Conservation (phyloP, 2,797 vertebrate genomes). For the Acestrorhynchus altus region DNA sequence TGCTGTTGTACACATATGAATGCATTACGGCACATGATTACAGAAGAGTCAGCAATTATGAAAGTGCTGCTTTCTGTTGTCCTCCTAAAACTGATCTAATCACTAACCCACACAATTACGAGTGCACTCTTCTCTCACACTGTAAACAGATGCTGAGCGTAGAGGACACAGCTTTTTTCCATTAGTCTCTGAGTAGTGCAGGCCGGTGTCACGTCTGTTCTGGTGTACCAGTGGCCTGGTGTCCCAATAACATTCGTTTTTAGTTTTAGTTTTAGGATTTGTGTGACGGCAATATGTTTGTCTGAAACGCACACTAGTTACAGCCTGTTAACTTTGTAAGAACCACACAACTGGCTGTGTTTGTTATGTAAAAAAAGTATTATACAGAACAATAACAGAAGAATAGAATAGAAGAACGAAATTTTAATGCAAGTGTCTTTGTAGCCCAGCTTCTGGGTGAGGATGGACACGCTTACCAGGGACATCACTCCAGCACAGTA, state of each 20-base stretch:
- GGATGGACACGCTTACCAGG: neutral
- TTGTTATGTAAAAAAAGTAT: too few species aligned
- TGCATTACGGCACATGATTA: neutral
- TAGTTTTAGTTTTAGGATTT: too few species aligned
- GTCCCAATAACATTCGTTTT: too few species aligned
- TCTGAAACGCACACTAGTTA: too few species aligned
- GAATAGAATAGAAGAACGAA: too few species aligned
- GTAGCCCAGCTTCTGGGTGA: neutral
- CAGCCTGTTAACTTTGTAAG: too few species aligned
- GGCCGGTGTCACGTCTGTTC: too few species aligned
- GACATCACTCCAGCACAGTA: slow-evolving; percentile 35
- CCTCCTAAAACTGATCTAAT: neutral
- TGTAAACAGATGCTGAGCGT: neutral
- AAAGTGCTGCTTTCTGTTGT: neutral
- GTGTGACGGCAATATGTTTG: too few species aligned
- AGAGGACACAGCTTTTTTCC: slow-evolving; percentile 1
- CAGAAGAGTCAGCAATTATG: neutral
- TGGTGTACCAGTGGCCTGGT: too few species aligned
- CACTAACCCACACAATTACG: neutral
- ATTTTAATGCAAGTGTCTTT: too few species aligned
- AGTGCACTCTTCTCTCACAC: neutral
- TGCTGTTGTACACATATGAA: neutral
- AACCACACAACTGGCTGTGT: too few species aligned
- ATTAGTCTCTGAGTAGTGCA: neutral
- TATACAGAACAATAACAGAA: too few species aligned